Percentiles rank a stretch among this genome's conserved stretches.
phyloP scores from a whole-genome alignment of 2,113 vertebrate species.

The Lutjanus erythropterus region DNA sequence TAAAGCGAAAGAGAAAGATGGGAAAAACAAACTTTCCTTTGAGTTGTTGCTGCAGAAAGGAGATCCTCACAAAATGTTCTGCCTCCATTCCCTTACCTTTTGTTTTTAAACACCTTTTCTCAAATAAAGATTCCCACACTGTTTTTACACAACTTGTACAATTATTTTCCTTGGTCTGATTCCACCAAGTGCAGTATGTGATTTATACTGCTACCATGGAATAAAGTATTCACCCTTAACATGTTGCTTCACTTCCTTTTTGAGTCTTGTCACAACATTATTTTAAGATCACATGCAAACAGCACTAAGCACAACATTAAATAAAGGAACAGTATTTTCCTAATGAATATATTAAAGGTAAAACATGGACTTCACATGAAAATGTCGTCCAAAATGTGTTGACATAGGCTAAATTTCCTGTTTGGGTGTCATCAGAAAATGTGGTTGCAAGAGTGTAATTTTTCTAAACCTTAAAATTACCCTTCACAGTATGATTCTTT shows the following conservation, averaged over 20 bases:
- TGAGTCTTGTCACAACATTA: neutral
- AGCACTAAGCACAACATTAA: too few relatives aligned
- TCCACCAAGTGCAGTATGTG: constrained; percentile 59
- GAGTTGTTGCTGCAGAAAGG: constrained; percentile 44
- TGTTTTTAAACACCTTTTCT: constrained; percentile 67
- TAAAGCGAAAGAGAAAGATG: constrained; percentile 40
- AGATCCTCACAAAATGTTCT: constrained; percentile 64
- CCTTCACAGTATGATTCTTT: too few relatives aligned
- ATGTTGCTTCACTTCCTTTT: constrained; percentile 11
- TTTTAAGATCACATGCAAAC: too few relatives aligned
- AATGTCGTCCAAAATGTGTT: too few relatives aligned
- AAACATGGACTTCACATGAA: too few relatives aligned
- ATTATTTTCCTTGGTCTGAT: constrained; percentile 55
- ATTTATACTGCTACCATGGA: constrained; percentile 52
- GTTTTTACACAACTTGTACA: constrained; percentile 71
- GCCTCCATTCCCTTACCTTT: constrained; percentile 76
- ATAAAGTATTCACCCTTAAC: constrained; percentile 72
- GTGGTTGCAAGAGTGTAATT: too few relatives aligned
- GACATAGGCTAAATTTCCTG: too few relatives aligned
- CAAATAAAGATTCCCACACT: constrained; percentile 59
- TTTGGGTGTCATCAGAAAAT: too few relatives aligned
- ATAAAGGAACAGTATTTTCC: too few relatives aligned
- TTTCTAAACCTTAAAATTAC: too few relatives aligned
- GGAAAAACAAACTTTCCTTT: constrained; percentile 34
- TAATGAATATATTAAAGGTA: too few relatives aligned